Conservation (phyloP, 2,888 invertebrate species). For the Steinernema hermaphroditum region DNA sequence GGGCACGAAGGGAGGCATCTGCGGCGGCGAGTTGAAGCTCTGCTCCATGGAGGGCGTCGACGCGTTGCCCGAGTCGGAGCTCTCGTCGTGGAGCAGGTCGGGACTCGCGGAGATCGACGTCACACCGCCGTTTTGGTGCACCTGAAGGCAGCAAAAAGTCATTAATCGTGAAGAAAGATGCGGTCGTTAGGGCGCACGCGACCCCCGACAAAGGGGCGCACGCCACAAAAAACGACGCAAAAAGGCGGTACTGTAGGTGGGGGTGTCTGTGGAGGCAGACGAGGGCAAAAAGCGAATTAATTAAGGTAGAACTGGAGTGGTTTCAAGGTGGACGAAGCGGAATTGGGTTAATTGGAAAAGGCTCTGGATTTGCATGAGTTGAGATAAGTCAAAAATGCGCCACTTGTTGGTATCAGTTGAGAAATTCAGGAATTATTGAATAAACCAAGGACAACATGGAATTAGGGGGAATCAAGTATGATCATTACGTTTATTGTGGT, state of each 20-base stretch:
- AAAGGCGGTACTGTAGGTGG: constrained; percentile 10
- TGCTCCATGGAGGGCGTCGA: constrained; percentile 37
- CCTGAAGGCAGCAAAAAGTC: constrained; percentile 15
- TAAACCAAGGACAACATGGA: too few species aligned
- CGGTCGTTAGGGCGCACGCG: constrained; percentile 26
- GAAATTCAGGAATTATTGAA: too few species aligned
- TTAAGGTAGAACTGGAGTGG: neutral
- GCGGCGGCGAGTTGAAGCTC: constrained; percentile 18
- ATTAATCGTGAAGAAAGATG: constrained; percentile 5
- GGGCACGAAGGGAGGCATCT: neutral
- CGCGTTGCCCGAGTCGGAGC: constrained; percentile 54
- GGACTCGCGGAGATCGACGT: constrained; percentile 7
- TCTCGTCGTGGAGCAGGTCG: constrained; percentile 45
- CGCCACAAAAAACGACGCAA: constrained; percentile 23
- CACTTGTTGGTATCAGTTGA: too few species aligned
- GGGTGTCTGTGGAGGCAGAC: neutral
- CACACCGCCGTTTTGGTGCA: constrained; percentile 29
- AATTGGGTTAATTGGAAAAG: neutral
- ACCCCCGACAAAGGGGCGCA: constrained; percentile 16
- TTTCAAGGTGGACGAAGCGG: neutral
- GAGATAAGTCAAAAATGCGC: too few species aligned
- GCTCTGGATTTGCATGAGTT: too few species aligned
- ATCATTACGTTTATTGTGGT: too few species aligned
- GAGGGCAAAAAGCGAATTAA: constrained; percentile 1
- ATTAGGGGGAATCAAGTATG: too few species aligned